Conservation (phyloP, 2,888 invertebrate species). For the Eremobia ochroleuca region DNA sequence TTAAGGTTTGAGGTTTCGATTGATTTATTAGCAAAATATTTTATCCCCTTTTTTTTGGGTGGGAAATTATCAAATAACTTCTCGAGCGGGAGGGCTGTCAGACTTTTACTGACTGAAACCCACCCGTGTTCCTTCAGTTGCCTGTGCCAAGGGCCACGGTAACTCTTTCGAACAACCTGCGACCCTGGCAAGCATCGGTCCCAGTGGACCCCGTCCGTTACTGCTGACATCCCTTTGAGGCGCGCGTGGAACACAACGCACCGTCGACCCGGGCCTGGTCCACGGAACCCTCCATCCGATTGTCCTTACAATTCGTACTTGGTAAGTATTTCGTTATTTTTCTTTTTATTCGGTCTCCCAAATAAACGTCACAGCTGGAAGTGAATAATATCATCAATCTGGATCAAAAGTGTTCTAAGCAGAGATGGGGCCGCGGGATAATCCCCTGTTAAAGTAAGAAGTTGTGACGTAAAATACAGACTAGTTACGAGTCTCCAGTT, state of each 20-base stretch:
- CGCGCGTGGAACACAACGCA: too few relatives aligned
- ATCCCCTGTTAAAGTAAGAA: constrained; percentile 62
- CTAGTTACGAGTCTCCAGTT: background rate
- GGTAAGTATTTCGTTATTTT: constrained; percentile 19
- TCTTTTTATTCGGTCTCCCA: constrained; percentile 40
- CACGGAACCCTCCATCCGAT: constrained; percentile 14
- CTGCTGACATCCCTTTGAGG: too few relatives aligned
- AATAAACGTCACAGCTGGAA: constrained; percentile 53
- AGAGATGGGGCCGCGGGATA: constrained; percentile 51
- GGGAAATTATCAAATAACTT: too few relatives aligned
- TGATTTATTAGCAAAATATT: constrained; percentile 12
- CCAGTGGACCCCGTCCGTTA: too few relatives aligned
- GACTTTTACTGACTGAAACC: too few relatives aligned
- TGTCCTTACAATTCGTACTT: background rate
- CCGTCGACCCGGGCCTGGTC: too few relatives aligned
- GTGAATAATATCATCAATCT: constrained; percentile 71
- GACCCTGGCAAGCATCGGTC: too few relatives aligned
- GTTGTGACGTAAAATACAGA: constrained; percentile 39
- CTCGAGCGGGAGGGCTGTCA: too few relatives aligned
- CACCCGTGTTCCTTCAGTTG: too few relatives aligned
- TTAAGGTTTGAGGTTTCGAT: background rate
- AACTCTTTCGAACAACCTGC: too few relatives aligned
- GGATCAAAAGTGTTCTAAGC: constrained; percentile 49
- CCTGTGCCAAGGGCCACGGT: too few relatives aligned
- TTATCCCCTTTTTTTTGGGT: too few relatives aligned